Evolutionary conservation across 2,113 vertebrate species (phyloP), one percentile per base, ranked within the genome.

Genomic region (Sigmodon hispidus): DNA sequence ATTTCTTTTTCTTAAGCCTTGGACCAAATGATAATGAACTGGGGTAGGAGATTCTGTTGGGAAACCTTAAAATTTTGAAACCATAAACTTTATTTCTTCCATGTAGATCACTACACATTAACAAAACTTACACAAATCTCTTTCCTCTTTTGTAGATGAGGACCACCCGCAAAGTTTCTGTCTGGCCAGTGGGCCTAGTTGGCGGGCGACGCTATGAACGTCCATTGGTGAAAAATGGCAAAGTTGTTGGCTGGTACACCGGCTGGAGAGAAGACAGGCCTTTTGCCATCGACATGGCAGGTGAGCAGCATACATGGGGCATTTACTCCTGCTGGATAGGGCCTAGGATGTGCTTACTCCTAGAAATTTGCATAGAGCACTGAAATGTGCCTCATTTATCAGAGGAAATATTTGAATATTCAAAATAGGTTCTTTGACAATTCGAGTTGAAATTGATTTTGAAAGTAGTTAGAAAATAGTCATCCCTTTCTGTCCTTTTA

Each of bases 241-340:
- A 99, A 95, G 99, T 99, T 0, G 99, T 99, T 0, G 99, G 99
- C 92, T 99, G 99, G 99, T 99, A 99, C 98, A 99, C 99, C 0
- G 99, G 99, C 96, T 99, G 99, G 99, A 99, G 99, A 97, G 99
- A 99, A 22, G 99, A 99, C 98, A 98, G 99, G 95, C 99, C 99
- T 17, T 99, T 99, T 19, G 99, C 99, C 69, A 99, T 99, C 0
- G 99, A 99, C 98, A 99, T 99, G 99, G 99, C 99, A 98, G 99
- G 99, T 99, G 97, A 98, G 99, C 48, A 2, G 26, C n/a, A 10
- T 7, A 21, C 1, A 16, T 16, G 69, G 1, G 48, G 52, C 31
- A 0, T 22, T 70, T 26, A 8, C 12, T 24, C 55, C 40, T 45
- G 31, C 70, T 36, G 7, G 8, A 3, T 6, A 7, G 22, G 45